A percentile compares a stretch with the other conserved stretches of the same genome.
phyloP scores from a whole-genome alignment of 2,888 invertebrate genomes.

The Antheraea yamamai region DNA sequence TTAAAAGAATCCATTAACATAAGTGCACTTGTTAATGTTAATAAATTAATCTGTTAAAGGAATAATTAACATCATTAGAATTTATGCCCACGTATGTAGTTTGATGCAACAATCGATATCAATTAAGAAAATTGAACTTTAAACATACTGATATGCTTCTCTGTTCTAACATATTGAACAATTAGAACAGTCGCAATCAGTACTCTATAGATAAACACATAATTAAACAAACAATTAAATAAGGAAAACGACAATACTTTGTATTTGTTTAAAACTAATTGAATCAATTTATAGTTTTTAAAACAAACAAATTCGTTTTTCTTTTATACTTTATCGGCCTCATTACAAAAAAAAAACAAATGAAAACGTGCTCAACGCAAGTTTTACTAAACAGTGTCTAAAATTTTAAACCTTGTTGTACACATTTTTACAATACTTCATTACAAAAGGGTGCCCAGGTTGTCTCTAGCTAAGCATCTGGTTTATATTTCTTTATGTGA shows the following conservation, averaged over 20 bases:
- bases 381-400: no score
- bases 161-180: neutral
- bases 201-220: neutral
- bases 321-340: no score
- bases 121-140: constrained; percentile 1
- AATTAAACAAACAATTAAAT: neutral
- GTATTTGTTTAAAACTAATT: neutral
- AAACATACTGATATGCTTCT: neutral
- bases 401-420: no score
- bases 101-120: constrained; percentile 3
- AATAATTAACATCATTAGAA: neutral
- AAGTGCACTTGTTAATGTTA: neutral
- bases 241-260: neutral
- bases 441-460: no score
- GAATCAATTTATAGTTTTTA: no score
- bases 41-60: neutral
- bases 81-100: neutral
- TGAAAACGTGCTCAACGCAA: no score
- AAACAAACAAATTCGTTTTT: no score
- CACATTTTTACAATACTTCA: no score
- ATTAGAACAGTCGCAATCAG: neutral
- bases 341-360: no score
- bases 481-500: no score
- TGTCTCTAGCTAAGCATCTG: no score
- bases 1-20: neutral